phyloP scores from a whole-genome alignment of 1,140 invertebrate species.

The Drosophila obscura region DNA sequence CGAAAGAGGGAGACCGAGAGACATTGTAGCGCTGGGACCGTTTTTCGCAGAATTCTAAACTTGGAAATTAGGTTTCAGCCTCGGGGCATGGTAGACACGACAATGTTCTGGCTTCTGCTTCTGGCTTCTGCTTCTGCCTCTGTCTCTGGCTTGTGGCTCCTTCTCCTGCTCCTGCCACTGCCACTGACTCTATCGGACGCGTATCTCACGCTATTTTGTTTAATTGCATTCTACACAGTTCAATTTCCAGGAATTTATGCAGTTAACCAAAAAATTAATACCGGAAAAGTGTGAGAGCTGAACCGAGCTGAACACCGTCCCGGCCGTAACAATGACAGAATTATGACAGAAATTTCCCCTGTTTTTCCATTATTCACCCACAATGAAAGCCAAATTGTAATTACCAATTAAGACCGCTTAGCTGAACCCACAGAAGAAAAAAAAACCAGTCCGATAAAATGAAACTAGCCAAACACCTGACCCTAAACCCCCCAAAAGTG shows the following conservation, averaged over 20 bases:
- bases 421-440: conserved; percentile 43
- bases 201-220: conserved; percentile 81
- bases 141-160: conserved; percentile 19
- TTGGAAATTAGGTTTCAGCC: conserved; percentile 80
- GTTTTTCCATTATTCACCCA: conserved; percentile 39
- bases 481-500: conserved; percentile 18
- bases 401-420: conserved; percentile 71
- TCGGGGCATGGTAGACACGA: conserved; percentile 51
- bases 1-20: not conserved
- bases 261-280: conserved; percentile 74
- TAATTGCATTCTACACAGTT: conserved; percentile 77
- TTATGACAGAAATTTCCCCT: conserved; percentile 33
- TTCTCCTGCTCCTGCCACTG: conserved; percentile 23
- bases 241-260: conserved; percentile 68
- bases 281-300: conserved; percentile 38
- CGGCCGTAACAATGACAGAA: conserved; percentile 29
- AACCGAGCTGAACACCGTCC: conserved; percentile 4
- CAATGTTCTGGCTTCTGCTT: conserved; percentile 39
- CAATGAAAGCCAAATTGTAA: conserved; percentile 55
- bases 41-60: conserved; percentile 81
- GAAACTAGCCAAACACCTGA: conserved; percentile 23
- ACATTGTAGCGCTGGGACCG: conserved; percentile 44
- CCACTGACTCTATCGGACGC: conserved; percentile 60
- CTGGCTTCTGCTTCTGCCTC: conserved; percentile 13
- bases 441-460: conserved; percentile 41